Evolutionary conservation across 2,888 invertebrate genomes (phyloP), one percentile per base, ranked within the genome.

Genomic region (Lithodes maja): DNA sequence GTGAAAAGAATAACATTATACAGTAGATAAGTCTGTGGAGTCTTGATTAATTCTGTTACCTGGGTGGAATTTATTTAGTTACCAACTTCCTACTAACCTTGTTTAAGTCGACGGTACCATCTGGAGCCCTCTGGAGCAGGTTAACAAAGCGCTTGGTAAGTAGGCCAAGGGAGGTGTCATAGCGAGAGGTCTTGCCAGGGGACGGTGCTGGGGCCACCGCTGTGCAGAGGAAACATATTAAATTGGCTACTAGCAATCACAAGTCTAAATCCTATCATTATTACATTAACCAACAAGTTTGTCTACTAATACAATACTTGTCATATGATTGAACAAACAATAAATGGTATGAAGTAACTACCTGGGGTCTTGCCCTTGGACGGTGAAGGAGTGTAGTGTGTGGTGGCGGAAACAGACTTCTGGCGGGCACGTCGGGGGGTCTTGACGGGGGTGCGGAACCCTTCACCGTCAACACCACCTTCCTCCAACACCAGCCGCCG

Each of bases 81-180:
- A 33, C 33, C 33, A 33, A 33, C 33, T 33, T 33, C 33, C 33
- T 33, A 33, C 33, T 33, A 33, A 98, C 98, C 93, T 96, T 95
- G 94, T 98, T 98, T 93, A 98, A 95, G 94, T 98, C 97, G 92
- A 98, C 96, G 86, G 97, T 97, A 92, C 99, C 99, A 94, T 98
- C 96, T 68, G 96, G 89, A 91, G 98, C 97, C 92, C 96, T 96
- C 94, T 97, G 96, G 92, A 99, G 95, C 93, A 99, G 95, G 92
- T 96, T 96, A 92, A 99, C 97, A 95, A 99, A 99, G 94, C 98
- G 98, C 94, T 98, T 98, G 92, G 99, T 99, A 92, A 99, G 95
- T 93, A 98, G 96, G 93, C 98, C 98, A 93, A 99, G 95, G 90
- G 99, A 99, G 92, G 99, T 99, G 94, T 99, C 99, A 94, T 97